Evolutionary conservation across 92 coral and sea anemone genomes (phyloP).

Genomic region (Paramuricea clavata): DNA sequence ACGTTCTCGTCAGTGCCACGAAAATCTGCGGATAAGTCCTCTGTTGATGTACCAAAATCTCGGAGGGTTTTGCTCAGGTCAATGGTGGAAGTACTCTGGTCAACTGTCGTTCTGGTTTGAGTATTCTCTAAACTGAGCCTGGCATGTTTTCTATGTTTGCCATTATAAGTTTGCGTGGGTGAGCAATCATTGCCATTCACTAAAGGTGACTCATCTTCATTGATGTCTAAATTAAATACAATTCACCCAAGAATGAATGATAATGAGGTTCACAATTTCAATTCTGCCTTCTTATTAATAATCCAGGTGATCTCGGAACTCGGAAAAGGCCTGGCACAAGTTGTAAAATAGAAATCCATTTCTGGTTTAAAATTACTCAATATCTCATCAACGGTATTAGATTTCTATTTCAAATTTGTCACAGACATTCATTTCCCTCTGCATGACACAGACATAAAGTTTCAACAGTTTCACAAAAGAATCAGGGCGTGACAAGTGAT

Average conservation of each 20-base stretch:
- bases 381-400: no score
- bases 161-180: neutral
- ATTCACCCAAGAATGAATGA: neutral
- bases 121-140: conserved; percentile 12
- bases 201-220: neutral
- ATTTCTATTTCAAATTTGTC: no score
- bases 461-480: no score
- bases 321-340: no score
- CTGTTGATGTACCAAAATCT: conserved; percentile 86
- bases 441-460: no score
- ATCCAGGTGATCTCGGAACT: no score
- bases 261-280: neutral
- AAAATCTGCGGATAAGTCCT: conserved; percentile 50
- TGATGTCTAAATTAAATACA: conserved; percentile 3
- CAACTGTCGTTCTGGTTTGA: conserved; percentile 48
- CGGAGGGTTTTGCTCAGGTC: conserved; percentile 57
- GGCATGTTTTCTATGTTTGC: conserved; percentile 33
- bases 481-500: no score
- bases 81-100: conserved; percentile 79
- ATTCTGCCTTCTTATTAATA: no score
- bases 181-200: conserved; percentile 24
- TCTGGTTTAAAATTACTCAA: no score
- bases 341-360: no score
- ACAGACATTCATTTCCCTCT: no score
- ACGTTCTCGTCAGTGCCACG: neutral